Base-by-base conservation (phyloP, 2,113 vertebrate species). In the Pygoscelis adeliae region DNA sequence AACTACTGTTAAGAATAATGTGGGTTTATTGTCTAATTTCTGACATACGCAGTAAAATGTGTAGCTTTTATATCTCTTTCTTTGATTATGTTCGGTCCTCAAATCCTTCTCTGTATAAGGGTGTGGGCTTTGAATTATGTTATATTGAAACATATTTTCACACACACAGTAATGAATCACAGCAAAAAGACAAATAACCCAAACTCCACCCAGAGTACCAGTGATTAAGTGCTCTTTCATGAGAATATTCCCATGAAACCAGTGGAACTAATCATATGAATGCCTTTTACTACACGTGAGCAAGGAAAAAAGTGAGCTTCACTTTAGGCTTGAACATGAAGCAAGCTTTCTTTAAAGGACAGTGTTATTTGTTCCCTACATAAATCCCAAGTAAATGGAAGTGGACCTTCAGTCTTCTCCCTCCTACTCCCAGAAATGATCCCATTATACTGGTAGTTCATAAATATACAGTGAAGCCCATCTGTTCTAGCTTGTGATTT, bases 391-490 rank as follows among this genome's bases (percentile, higher is more conserved):
- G 42, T 26, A 80, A 89, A 87, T 66, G 78, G 63, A 93, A 96
- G 87, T 90, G 84, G 89, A 96, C 93, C 47, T 90, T 93, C 87
- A 88, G 59, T 36, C 67, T 96, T 89, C 62, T 90, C 63, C 71
- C 79, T 96, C 90, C 82, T 69, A 70, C 85, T 95, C 79, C 59
- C n/a, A 78, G 83, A 92, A 97, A 94, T 62, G 59, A 90, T 95
- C 87, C 94, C 82, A 93, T 90, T 96, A 91, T 93, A 83, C 66
- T 70, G 42, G 84, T 86, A 77, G 81, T 87, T 94, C 93, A 95
- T 96, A 96, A 96, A 95, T 95, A 95, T 91, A 93, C 91, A 96
- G 91, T 2, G 3, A 91, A 96, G 87, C 89, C 94, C 89, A 91
- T 96, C 96, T 97, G 95, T 83, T 95, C 82, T 71, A 76, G 80